phyloP scores from a whole-genome alignment of 2,888 invertebrate genomes.

The Drosophila vallismaia region DNA sequence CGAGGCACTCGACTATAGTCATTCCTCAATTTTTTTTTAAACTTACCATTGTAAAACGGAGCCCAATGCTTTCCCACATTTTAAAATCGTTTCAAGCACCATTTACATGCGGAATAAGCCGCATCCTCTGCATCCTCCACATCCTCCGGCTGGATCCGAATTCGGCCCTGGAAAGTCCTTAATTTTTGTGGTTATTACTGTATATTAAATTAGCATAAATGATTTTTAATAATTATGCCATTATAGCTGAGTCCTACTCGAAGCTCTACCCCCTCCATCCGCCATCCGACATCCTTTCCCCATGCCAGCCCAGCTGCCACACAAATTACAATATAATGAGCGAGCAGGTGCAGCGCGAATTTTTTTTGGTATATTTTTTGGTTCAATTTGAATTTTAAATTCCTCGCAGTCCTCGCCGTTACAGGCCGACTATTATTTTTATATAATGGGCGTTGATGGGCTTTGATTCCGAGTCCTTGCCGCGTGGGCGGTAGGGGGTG shows the following conservation, averaged over 20 bases:
- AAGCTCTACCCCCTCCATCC: constrained; percentile 14
- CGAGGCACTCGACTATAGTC: background rate
- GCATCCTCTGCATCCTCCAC: constrained; percentile 1
- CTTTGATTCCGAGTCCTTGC: constrained; percentile 40
- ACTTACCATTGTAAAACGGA: constrained; percentile 43
- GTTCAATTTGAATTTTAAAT: constrained; percentile 72
- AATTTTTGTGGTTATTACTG: constrained; percentile 74
- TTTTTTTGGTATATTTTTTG: constrained; percentile 44
- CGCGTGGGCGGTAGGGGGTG: background rate
- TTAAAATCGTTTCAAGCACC: constrained; percentile 45
- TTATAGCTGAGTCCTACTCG: constrained; percentile 39
- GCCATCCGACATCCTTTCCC: constrained; percentile 8
- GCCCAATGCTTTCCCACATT: constrained; percentile 15
- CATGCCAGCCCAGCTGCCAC: constrained; percentile 69
- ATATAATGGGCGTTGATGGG: constrained; percentile 68
- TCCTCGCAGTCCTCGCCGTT: constrained; percentile 25
- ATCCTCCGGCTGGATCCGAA: background rate
- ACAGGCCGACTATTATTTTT: constrained; percentile 74
- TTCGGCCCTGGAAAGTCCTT: constrained; percentile 28
- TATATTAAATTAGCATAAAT: constrained; percentile 80
- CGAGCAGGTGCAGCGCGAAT: constrained; percentile 74
- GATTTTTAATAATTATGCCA: constrained; percentile 79
- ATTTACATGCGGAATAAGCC: constrained; percentile 38
- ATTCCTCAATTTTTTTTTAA: constrained; percentile 6
- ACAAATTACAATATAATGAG: constrained; percentile 80